Evolutionary conservation across 2,113 vertebrate species (phyloP), one percentile per base, ranked within the genome.

Genomic region (Apistogramma diplotaenia): DNA sequence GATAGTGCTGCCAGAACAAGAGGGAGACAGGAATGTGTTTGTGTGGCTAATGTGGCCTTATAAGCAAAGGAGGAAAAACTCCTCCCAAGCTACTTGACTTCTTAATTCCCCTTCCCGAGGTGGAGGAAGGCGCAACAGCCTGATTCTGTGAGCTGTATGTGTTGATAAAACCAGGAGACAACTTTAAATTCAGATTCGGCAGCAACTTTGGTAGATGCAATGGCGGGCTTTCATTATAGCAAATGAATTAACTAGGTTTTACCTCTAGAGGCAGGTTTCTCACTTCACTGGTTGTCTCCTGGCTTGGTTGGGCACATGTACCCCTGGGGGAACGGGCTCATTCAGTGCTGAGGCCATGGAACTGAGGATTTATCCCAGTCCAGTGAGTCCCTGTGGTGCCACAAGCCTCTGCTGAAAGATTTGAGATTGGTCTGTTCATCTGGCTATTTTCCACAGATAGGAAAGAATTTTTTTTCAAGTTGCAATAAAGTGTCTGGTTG

Each of bases 351-450:
- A 87, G 88, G 74, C 87, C 18, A 82, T 86, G 82, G 90, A 90
- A 86, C 89, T 83, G 88, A 90, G 92, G 94, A 94, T 95, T 95
- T 93, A 92, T 93, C 93, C 89, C 86, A 92, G 91, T 93, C 91
- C 92, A 93, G 83, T 88, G 90, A 91, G 85, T 89, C 85, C 67
- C 80, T 72, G 60, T 85, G 88, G 89, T 74, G 40, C 91, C 91
- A 79, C 79, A 76, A 87, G 82, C 83, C 85, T 84, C 85, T 61
- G 86, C 82, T 77, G 82, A 88, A 88, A 85, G 92, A 86, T 93
- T 95, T 90, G 86, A 90, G 81, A 86, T 85, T 8, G 84, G 73
- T 78, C 85, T 51, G 85, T 56, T 86, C 1, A 40, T 87, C 83
- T 81, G 75, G 73, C 72, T 85, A 83, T 81, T 82, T 76, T 73